Evolutionary conservation across 2,113 vertebrate species (phyloP), one percentile per base, ranked within the genome.

Genomic region (Hucho hucho): DNA sequence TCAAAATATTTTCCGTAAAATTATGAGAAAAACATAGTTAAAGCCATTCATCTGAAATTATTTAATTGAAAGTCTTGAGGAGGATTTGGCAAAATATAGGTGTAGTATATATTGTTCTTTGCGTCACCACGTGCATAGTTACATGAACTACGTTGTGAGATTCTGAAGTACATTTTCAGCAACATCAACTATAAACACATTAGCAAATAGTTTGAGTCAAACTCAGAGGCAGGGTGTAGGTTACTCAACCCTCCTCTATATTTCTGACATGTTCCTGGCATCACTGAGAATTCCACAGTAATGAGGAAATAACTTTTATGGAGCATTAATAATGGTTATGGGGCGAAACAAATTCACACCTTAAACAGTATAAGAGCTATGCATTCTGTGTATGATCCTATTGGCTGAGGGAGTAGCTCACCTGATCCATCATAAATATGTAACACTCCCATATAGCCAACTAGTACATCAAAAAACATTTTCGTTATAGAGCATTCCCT

Each of bases 181-280:
- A 69, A 75, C 58, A 73, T 71, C 74, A 80, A 74, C 72, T 37
- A 74, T 80, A 83, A 84, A 82, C 81, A 86, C 85, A 84, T 89
- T 81, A 82, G 81, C 71, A 65, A 81, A 85, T 73, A 76, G 53
- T 83, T 87, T 85, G 32, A 76, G 69, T 77, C 78, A 76, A 80
- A 81, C 78, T 43, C 63, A 24, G 65, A 78, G 81, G 78, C 84
- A 70, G 79, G 56, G 73, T 87, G 77, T 64, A 78, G 73, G 79
- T 80, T 87, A 83, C 84, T 89, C 75, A 87, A 87, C 80, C 81
- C 86, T 87, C 87, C 84, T 87, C 86, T 86, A 84, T 81, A 83
- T 81, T 81, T 82, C 73, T 89, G 87, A 87, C 86, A 82, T 84
- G 76, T 90, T 90, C 81, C 86, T 92, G 90, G 89, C 89, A 87